Evolutionary conservation across 2,888 invertebrate genomes (phyloP).

Genomic region (Spialia ferax): DNA sequence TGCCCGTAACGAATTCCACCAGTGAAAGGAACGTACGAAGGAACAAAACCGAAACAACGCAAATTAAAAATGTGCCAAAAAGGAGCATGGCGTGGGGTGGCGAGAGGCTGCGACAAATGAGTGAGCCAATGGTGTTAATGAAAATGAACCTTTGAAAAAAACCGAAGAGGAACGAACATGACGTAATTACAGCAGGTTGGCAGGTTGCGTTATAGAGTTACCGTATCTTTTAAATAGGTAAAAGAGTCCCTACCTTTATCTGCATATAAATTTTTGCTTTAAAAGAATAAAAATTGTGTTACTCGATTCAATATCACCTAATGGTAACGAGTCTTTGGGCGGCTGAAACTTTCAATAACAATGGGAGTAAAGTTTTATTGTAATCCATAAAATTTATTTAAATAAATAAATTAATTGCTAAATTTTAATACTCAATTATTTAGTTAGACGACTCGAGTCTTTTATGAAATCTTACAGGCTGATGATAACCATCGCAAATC

Average conservation of each 20-base stretch:
- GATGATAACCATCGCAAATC: slow-evolving; percentile 1
- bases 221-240: too few relatives aligned
- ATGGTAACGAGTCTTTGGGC: too few relatives aligned
- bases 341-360: too few relatives aligned
- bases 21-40: slow-evolving; percentile 64
- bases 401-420: too few relatives aligned
- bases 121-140: slow-evolving; percentile 84
- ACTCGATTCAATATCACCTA: too few relatives aligned
- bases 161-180: slow-evolving; percentile 41
- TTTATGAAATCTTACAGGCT: background rate
- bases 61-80: slow-evolving; percentile 84
- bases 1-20: slow-evolving; percentile 58
- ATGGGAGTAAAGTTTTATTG: too few relatives aligned
- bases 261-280: too few relatives aligned
- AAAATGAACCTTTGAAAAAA: slow-evolving; percentile 79
- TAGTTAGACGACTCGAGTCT: background rate
- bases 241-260: too few relatives aligned
- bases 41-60: slow-evolving; percentile 75
- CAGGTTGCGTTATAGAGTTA: too few relatives aligned
- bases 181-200: slow-evolving; percentile 27
- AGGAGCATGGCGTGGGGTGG: slow-evolving; percentile 64
- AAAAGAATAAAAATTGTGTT: too few relatives aligned
- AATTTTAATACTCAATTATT: background rate
- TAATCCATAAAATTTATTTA: background rate
- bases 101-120: slow-evolving; percentile 85